Conservation (phyloP, 1,140 invertebrate species). For the Ceratosolen fusciceps region DNA sequence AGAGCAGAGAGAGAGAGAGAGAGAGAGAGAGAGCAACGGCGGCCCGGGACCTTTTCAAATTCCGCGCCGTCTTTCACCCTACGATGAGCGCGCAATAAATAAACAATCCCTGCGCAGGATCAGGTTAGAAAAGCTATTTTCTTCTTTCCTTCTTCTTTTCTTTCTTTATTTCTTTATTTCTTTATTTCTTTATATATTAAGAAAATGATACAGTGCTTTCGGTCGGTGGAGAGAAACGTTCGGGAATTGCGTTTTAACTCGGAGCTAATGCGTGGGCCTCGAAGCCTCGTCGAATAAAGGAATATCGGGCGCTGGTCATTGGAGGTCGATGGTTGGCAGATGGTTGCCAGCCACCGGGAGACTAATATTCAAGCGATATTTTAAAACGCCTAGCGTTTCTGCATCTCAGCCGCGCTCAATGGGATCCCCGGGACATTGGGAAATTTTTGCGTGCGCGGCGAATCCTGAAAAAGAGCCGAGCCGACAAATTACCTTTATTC, state of each 20-base stretch:
- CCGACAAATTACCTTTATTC: conserved; percentile 2
- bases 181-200: no score
- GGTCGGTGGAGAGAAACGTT: not conserved
- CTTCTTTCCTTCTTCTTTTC: not conserved
- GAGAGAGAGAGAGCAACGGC: not conserved
- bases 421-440: not conserved
- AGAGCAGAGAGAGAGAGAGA: conserved; percentile 8
- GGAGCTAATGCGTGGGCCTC: not conserved
- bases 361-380: no score
- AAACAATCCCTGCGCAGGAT: not conserved
- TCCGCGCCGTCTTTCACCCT: conserved; percentile 20
- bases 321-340: not conserved
- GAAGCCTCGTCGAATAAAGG: not conserved
- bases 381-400: no score
- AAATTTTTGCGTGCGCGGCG: not conserved
- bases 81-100: conserved; percentile 1
- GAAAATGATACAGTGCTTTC: not conserved
- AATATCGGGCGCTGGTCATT: not conserved
- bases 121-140: not conserved
- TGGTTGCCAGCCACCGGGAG: not conserved
- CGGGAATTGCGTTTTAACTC: not conserved
- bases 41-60: conserved; percentile 8
- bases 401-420: no score
- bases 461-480: not conserved
- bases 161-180: no score